These are phyloP conservation scores for Semotilus atromaculatus DNA, from an alignment of 2,797 vertebrate genomes.

Conservation along the genomic window DNA sequence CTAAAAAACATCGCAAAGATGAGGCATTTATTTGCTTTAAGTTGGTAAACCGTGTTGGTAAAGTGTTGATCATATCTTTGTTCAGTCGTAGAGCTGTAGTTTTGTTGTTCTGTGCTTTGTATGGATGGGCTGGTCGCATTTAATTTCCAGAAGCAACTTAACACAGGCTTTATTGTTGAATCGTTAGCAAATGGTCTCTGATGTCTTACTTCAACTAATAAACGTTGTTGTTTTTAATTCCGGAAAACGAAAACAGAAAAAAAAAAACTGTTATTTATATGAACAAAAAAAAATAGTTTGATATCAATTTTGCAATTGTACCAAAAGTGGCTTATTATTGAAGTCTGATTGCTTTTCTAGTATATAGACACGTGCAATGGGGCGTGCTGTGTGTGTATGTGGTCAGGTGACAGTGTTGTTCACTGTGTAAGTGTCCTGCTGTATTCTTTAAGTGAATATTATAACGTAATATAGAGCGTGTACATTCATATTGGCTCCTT, in stretches of 20 bases:
- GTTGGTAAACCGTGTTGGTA: constrained; percentile 38
- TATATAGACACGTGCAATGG: constrained; percentile 85
- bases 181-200: constrained; percentile 86
- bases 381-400: constrained; percentile 88
- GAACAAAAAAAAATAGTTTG: constrained; percentile 79
- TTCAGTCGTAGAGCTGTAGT: constrained; percentile 48
- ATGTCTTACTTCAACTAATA: constrained; percentile 82
- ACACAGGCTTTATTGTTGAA: constrained; percentile 88
- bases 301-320: constrained; percentile 97
- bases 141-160: constrained; percentile 83
- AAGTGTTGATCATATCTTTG: constrained; percentile 46
- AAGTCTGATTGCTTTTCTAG: constrained; percentile 88
- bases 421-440: constrained; percentile 86
- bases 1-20: constrained; percentile 35
- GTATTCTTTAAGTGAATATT: constrained; percentile 82
- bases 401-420: constrained; percentile 83
- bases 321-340: constrained; percentile 99
- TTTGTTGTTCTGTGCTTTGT: constrained; percentile 69
- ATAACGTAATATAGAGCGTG: constrained; percentile 81
- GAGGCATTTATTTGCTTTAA: constrained; percentile 44
- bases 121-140: constrained; percentile 80
- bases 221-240: constrained; percentile 40
- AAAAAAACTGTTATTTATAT: constrained; percentile 90
- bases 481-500: constrained; percentile 73
- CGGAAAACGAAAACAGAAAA: constrained; percentile 45